These are phyloP conservation scores for Aradophagus sp. DNA, from an alignment of 1,140 invertebrate species.

Conservation along the genomic window DNA sequence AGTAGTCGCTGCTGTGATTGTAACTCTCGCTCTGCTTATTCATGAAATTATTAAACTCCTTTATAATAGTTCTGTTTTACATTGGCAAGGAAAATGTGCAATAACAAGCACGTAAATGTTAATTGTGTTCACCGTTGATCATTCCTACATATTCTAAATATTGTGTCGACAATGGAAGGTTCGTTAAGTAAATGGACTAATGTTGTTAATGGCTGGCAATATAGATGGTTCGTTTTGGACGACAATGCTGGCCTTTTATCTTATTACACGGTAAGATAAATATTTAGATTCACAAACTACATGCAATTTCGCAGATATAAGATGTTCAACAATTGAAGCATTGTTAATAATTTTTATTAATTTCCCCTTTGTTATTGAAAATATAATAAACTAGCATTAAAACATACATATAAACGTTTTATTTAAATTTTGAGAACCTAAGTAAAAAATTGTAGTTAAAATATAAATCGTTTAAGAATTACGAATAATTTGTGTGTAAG, in stretches of 20 bases:
- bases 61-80: conserved; percentile 21
- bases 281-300: conserved; percentile 14
- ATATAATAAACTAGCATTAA: too few relatives aligned
- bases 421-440: too few relatives aligned
- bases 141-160: conserved; percentile 21
- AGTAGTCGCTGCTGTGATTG: too few relatives aligned
- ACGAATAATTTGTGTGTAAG: too few relatives aligned
- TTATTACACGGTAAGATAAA: conserved; percentile 93
- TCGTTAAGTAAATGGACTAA: conserved; percentile 99
- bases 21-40: conserved; percentile 2
- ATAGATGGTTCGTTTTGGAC: conserved; percentile 99
- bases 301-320: too few relatives aligned
- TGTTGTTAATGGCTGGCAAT: conserved; percentile 99
- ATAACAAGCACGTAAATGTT: conserved; percentile 11
- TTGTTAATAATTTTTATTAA: too few relatives aligned
- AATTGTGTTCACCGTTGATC: conserved; percentile 1
- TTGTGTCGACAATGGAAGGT: conserved; percentile 87
- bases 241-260: conserved; percentile 95
- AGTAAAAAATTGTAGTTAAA: too few relatives aligned
- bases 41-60: conserved; percentile 24
- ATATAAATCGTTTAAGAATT: too few relatives aligned
- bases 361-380: too few relatives aligned
- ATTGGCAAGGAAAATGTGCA: conserved; percentile 27
- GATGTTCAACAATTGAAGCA: too few relatives aligned
- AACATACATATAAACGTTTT: too few relatives aligned